A percentile compares a stretch with the other conserved stretches of the same genome.
These are phyloP conservation scores for Drosophila hamatofila DNA, from an alignment of 2,888 invertebrate genomes.

Conservation along the genomic window DNA sequence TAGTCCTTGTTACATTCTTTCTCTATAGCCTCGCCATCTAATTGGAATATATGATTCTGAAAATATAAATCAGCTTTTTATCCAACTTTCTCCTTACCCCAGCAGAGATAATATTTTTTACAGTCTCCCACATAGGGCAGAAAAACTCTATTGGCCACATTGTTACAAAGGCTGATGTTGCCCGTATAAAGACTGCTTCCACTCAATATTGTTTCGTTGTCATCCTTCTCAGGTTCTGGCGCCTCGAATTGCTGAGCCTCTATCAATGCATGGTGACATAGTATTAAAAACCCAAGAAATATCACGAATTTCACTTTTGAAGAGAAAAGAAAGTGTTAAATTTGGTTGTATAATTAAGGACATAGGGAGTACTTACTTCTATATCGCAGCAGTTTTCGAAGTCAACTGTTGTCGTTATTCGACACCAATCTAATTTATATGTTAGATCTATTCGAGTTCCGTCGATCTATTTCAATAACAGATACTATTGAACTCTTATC, in stretches of 20 bases:
- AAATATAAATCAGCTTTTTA: no score
- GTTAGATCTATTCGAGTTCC: not conserved
- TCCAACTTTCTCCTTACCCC: slow-evolving; percentile 33
- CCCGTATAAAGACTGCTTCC: slow-evolving; percentile 27
- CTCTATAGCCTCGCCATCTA: slow-evolving; percentile 52
- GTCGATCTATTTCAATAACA: slow-evolving; percentile 16
- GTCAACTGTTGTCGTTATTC: slow-evolving; percentile 19
- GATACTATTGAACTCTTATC: slow-evolving; percentile 30
- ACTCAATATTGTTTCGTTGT: not conserved
- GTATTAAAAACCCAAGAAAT: not conserved
- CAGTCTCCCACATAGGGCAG: slow-evolving; percentile 70
- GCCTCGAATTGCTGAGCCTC: not conserved
- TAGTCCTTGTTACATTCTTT: slow-evolving; percentile 60
- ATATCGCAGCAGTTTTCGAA: not conserved
- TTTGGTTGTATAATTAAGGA: not conserved
- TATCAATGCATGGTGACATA: slow-evolving; percentile 2
- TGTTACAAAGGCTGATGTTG: slow-evolving; percentile 58
- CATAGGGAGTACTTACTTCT: slow-evolving; percentile 30
- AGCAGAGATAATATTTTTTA: slow-evolving; percentile 71
- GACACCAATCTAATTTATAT: slow-evolving; percentile 32
- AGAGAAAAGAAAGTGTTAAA: not conserved
- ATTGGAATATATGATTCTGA: not conserved
- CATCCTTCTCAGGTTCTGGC: slow-evolving; percentile 7
- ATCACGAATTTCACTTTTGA: slow-evolving; percentile 34
- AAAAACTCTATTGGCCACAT: slow-evolving; percentile 68